Base-by-base conservation (phyloP, 2,797 vertebrate species). In the Pangasius larnaudii region DNA sequence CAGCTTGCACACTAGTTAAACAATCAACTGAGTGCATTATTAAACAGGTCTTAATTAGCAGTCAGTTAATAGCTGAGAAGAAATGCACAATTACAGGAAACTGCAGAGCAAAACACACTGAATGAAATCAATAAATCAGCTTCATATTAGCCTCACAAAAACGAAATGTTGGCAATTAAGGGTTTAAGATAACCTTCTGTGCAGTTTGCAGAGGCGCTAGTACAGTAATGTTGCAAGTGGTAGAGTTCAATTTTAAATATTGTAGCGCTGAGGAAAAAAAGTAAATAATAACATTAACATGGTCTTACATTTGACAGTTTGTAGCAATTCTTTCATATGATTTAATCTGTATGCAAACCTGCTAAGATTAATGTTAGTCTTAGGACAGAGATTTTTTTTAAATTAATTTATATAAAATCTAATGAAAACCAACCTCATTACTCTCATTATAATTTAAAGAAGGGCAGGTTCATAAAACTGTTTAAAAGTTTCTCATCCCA, bases 11-110 rank as follows among this genome's bases (percentile, higher is more conserved):
- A 92, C 90, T 74, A 78, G 85, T 86, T 88, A 89, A 93, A 91
- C 89, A 92, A 90, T 88, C 77, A 90, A 90, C 87, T 90, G 91
- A 93, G 92, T 91, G 90, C 7, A 75, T 91, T 89, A 87, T 91
- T 91, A 93, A 90, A 2, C 75, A 88, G 86, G 6, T 42, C 82
- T 89, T 90, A 92, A 92, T 93, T 84, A 90, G 89, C 85, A 87
- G 49, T 71, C 10, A 63, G 71, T 86, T 80, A 86, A 84, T 75
- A 86, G 80, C 63, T 53, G 49, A 22, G 51, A 71, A 77, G 67
- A 83, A 88, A 86, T 69, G 63, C n/a, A 4, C 77, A 85, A 91
- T 91, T 67, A 86, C 87, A 85, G 39, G 71, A 88, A 75, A 89
- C 91, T 33, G 71, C 86, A 84, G 85, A 92, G 87, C 63, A 90